Evolutionary conservation across 2,797 vertebrate species (phyloP).

Genomic region (Loriculus beryllinus): DNA sequence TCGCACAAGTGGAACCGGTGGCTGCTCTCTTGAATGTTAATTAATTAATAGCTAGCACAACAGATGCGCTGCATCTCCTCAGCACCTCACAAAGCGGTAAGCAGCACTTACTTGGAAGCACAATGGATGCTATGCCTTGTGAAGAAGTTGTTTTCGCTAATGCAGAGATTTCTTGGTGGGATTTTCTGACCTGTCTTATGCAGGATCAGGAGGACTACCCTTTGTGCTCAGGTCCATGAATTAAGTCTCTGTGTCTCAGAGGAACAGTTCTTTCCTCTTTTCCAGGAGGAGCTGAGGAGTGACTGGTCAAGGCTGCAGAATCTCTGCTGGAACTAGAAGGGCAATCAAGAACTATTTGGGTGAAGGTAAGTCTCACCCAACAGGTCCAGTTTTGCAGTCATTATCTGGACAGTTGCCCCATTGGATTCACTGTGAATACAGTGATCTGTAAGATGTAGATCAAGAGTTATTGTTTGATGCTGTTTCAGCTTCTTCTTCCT

Average conservation of each 20-base stretch:
- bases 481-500: conserved; percentile 12
- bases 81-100: neutral
- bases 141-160: neutral
- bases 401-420: neutral
- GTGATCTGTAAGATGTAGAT: neutral
- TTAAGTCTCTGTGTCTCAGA: neutral
- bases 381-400: neutral
- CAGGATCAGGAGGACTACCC: neutral
- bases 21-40: conserved; percentile 5
- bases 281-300: neutral
- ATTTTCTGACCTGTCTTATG: neutral
- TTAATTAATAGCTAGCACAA: neutral
- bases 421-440: neutral
- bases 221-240: neutral
- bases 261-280: neutral
- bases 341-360: neutral
- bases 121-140: neutral
- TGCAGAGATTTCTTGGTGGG: neutral
- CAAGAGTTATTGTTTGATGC: conserved; percentile 30
- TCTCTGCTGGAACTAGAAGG: neutral
- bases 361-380: neutral
- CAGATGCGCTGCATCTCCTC: neutral
- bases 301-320: neutral
- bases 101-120: fast-evolving
- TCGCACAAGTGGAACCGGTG: fast-evolving